A percentile compares a stretch with the other conserved stretches of the same genome.
Conservation (phyloP, 1,140 invertebrate genomes). For the Atta texana region DNA sequence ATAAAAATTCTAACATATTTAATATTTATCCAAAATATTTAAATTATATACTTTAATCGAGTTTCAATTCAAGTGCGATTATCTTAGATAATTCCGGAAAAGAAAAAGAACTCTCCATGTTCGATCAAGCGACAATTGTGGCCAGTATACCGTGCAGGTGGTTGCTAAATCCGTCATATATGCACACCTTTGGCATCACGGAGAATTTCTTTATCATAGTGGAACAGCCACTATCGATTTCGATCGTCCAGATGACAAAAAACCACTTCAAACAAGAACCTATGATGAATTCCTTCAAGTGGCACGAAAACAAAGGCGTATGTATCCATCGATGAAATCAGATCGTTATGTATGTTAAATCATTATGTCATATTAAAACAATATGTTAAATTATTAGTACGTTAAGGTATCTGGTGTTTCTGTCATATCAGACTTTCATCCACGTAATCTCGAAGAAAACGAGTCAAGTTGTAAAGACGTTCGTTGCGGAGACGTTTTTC, state of each 20-base stretch:
- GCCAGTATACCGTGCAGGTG: slow-evolving; percentile 91
- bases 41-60: slow-evolving; percentile 15
- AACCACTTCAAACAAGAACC: slow-evolving; percentile 89
- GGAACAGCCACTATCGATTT: slow-evolving; percentile 93
- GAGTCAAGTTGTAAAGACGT: slow-evolving; percentile 88
- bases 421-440: slow-evolving; percentile 90
- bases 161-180: slow-evolving; percentile 92
- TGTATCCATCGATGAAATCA: background rate
- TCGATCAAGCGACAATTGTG: slow-evolving; percentile 90
- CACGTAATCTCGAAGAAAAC: slow-evolving; percentile 90
- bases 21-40: background rate
- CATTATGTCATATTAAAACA: background rate
- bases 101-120: slow-evolving; percentile 87
- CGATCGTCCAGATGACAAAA: slow-evolving; percentile 87
- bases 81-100: slow-evolving; percentile 71
- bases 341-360: background rate
- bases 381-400: background rate
- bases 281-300: slow-evolving; percentile 89
- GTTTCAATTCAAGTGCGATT: slow-evolving; percentile 9
- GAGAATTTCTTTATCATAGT: slow-evolving; percentile 94
- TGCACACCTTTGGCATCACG: slow-evolving; percentile 96
- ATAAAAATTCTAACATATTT: background rate
- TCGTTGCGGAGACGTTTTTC: slow-evolving; percentile 92
- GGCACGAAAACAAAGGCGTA: slow-evolving; percentile 91
- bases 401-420: slow-evolving; percentile 18